A percentile compares a stretch with the other conserved stretches of the same genome.
phyloP scores from a whole-genome alignment of 2,888 invertebrate genomes.

The Neoaliturus tenellus region DNA sequence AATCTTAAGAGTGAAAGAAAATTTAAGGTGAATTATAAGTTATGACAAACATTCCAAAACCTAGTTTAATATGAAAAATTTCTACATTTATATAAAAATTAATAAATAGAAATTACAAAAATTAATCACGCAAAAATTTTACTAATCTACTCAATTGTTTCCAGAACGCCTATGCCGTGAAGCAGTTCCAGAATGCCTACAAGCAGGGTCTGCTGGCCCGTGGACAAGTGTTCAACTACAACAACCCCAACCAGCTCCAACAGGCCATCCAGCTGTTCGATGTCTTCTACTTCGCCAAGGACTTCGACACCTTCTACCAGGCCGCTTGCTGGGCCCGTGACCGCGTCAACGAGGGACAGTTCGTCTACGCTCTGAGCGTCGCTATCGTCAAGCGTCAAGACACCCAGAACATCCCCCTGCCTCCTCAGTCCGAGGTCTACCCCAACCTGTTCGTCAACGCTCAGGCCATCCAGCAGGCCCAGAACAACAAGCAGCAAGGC shows the following conservation, averaged over 20 bases:
- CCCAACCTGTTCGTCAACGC: constrained; percentile 70
- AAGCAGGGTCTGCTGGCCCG: constrained; percentile 77
- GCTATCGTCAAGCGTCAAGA: constrained; percentile 75
- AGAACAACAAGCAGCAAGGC: constrained; percentile 58
- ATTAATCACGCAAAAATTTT: neutral
- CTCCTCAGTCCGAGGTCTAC: constrained; percentile 77
- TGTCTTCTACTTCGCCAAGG: constrained; percentile 81
- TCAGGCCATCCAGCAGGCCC: constrained; percentile 58
- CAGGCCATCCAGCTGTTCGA: constrained; percentile 81
- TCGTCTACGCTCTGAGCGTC: constrained; percentile 76
- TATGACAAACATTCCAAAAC: no score
- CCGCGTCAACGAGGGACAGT: constrained; percentile 76
- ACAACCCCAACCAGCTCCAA: constrained; percentile 77
- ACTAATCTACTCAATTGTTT: constrained; percentile 16
- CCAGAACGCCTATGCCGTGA: constrained; percentile 77
- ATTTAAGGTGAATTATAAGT: no score
- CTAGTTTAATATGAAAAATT: neutral
- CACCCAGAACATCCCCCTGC: constrained; percentile 74
- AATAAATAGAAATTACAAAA: neutral
- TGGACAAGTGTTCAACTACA: constrained; percentile 77
- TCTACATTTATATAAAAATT: neutral
- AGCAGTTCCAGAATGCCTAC: constrained; percentile 76
- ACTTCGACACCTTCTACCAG: constrained; percentile 81
- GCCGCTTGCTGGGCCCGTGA: constrained; percentile 76
- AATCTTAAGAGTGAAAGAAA: no score